Evolutionary conservation across 1,140 invertebrate genomes (phyloP).

Genomic region (Sinella curviseta): DNA sequence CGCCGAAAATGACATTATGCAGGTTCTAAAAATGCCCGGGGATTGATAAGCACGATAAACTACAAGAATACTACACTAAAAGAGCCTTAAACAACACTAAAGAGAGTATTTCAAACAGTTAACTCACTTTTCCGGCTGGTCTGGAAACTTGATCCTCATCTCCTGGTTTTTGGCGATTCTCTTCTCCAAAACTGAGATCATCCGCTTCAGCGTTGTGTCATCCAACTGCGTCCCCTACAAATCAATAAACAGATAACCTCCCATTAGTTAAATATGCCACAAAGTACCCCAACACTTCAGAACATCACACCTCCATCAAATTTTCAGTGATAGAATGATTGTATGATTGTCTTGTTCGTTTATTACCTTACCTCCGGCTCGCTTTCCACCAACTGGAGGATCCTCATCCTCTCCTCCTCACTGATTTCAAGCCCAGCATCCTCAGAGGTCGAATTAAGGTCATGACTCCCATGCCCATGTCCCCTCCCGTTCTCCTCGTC

Average conservation of each 20-base stretch:
- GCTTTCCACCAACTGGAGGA: slow-evolving; percentile 77
- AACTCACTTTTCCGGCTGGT: slow-evolving; percentile 85
- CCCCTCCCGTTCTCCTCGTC: neutral
- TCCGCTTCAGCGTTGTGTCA: slow-evolving; percentile 82
- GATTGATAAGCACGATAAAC: neutral
- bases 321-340: too few species aligned
- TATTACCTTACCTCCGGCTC: slow-evolving; percentile 65
- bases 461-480: slow-evolving; percentile 11
- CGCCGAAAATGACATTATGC: too few species aligned
- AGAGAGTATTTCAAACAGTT: neutral
- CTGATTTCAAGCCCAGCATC: slow-evolving; percentile 64
- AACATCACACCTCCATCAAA: neutral
- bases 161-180: slow-evolving; percentile 92
- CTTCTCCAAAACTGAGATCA: slow-evolving; percentile 92
- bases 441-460: slow-evolving; percentile 53
- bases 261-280: neutral
- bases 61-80: neutral
- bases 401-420: slow-evolving; percentile 75
- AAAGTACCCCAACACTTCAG: neutral
- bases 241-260: slow-evolving; percentile 43
- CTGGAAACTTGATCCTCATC: slow-evolving; percentile 97
- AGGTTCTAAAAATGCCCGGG: too few species aligned
- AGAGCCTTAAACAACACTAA: neutral
- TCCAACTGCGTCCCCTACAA: slow-evolving; percentile 74
- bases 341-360: neutral